Evolutionary conservation across 2,888 invertebrate genomes (phyloP).

Genomic region (Dyspetes luteomarginatus): DNA sequence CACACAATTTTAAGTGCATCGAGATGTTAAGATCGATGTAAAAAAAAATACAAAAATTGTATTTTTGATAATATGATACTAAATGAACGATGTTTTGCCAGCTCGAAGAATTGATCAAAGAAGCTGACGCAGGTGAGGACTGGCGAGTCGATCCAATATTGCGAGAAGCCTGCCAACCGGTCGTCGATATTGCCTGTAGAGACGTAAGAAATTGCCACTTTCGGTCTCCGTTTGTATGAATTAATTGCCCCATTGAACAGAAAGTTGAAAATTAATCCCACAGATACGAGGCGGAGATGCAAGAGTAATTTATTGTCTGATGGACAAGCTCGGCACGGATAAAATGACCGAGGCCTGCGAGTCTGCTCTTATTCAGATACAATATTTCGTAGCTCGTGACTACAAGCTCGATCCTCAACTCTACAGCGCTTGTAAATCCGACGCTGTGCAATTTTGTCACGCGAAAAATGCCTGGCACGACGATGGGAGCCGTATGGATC

Average conservation of each 20-base stretch:
- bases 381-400: slow-evolving; percentile 98
- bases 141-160: slow-evolving; percentile 97
- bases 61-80: too few species aligned
- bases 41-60: too few species aligned
- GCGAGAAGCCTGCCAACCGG: slow-evolving; percentile 92
- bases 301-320: slow-evolving; percentile 95
- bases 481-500: slow-evolving; percentile 87
- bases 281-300: slow-evolving; percentile 90
- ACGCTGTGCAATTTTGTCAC: slow-evolving; percentile 93
- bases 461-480: slow-evolving; percentile 91
- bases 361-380: slow-evolving; percentile 95
- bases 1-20: too few species aligned
- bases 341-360: slow-evolving; percentile 96
- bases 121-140: slow-evolving; percentile 96
- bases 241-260: not conserved
- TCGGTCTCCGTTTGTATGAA: not conserved
- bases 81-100: too few species aligned
- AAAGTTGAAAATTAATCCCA: slow-evolving; percentile 36
- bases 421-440: slow-evolving; percentile 94
- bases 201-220: slow-evolving; percentile 83
- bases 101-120: slow-evolving; percentile 92
- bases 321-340: slow-evolving; percentile 94
- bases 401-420: slow-evolving; percentile 96
- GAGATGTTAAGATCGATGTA: too few species aligned
- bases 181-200: slow-evolving; percentile 91